Conservation (phyloP, 2,113 vertebrate species). For the Colaptes auratus region DNA sequence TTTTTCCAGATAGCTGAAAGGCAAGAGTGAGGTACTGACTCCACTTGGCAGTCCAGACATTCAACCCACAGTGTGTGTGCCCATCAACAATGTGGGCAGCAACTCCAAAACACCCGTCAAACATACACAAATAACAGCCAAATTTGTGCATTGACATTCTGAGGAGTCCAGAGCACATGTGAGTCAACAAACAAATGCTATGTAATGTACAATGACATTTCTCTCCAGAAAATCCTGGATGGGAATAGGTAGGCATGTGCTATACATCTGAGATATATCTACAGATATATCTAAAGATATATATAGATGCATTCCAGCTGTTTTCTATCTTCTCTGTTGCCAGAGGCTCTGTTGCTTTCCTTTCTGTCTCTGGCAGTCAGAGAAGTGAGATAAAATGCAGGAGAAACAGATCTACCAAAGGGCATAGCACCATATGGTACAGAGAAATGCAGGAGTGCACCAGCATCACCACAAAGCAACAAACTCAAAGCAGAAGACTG, state of each 20-base stretch:
- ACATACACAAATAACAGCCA: neutral
- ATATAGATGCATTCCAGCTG: neutral
- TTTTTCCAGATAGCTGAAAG: neutral
- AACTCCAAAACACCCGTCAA: neutral
- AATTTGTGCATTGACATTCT: neutral
- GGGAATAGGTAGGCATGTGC: neutral
- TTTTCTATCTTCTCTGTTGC: neutral
- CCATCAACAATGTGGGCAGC: neutral
- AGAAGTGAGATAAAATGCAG: neutral
- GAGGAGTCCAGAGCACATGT: neutral
- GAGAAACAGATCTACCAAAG: neutral
- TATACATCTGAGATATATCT: neutral
- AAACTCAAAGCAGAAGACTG: neutral
- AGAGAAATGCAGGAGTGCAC: neutral
- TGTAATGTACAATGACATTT: neutral
- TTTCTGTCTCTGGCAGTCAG: neutral
- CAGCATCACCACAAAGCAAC: neutral
- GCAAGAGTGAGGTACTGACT: neutral
- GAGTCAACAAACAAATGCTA: neutral
- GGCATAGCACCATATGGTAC: neutral
- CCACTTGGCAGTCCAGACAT: neutral
- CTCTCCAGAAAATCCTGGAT: neutral
- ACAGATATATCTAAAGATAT: neutral
- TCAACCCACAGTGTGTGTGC: accelerated
- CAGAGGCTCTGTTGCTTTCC: neutral